Evolutionary conservation across 2,113 vertebrate genomes (phyloP), one percentile per base, ranked within the genome.

Genomic region (Prolemur simus): DNA sequence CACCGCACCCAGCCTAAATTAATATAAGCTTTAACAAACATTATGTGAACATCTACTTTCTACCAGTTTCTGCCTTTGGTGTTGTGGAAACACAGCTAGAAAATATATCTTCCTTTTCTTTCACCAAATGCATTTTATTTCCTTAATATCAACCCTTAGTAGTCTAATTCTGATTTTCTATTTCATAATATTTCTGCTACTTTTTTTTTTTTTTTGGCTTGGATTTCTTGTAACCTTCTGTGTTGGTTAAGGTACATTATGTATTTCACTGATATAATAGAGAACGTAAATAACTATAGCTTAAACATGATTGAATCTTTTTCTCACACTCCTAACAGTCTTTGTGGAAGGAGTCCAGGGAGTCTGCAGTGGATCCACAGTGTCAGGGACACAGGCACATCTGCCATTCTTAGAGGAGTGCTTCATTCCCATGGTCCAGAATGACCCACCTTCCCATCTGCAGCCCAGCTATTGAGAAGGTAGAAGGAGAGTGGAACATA

Each of bases 311-410:
- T 0, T 4, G 29, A 11, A 45, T 25, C 17, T 64, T 23, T 42
- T 45, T 37, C n/a, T 64, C 47, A 13, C 11, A 77, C 25, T 27
- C 37, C 18, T 60, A 47, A 23, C 5, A 29, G 18, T 68, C 47
- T 49, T 52, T 45, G 32, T 52, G 25, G n/a, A 90, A 64, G 6
- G 3, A 39, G 17, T 34, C 58, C 1, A 9, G 15, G 8, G 21
- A 29, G 8, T 5, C 1, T 5, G 1, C 0, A 8, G 21, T 15
- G 1, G 2, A 42, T 84, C 34, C 18, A 3, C 0, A 5, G 29
- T 0, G 47, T 45, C 8, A 8, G 32, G 27, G 17, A 39, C 11
- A 39, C 0, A 10, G 3, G 8, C 0, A 20, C 8, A 1, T 13
- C 37, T 39, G 52, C 23, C n/a, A 2, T 37, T 12, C 47, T 60